These are phyloP conservation scores for Pluvianellus socialis DNA, from an alignment of 2,113 vertebrate species.

Conservation along the genomic window DNA sequence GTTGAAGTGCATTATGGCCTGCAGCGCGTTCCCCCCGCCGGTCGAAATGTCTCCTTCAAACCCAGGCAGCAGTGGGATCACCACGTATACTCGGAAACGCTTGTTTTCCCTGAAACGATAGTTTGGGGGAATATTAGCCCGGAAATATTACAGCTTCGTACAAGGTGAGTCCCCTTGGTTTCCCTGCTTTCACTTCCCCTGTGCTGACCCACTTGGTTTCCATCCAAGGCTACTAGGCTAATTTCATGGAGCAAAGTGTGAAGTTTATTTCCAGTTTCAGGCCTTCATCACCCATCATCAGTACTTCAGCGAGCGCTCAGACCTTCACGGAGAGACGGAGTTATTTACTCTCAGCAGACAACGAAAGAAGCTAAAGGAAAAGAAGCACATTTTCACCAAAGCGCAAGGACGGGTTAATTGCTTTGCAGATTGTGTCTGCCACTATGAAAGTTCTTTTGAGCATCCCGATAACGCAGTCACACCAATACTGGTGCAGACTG, in stretches of 20 bases:
- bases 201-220: accelerated
- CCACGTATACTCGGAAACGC: conserved; percentile 89
- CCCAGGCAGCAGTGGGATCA: conserved; percentile 92
- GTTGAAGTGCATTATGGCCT: conserved; percentile 98
- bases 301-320: neutral
- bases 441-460: neutral
- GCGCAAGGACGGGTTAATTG: neutral
- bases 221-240: neutral
- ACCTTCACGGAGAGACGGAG: neutral
- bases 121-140: neutral
- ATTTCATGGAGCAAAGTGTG: neutral
- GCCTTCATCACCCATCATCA: neutral
- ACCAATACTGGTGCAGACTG: neutral
- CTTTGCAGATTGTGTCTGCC: neutral
- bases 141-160: accelerated
- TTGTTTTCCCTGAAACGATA: conserved; percentile 77
- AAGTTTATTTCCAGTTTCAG: neutral
- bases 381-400: neutral
- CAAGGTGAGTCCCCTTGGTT: accelerated
- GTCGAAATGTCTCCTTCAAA: conserved; percentile 97
- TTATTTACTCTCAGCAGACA: neutral
- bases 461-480: neutral
- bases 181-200: accelerated
- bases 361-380: neutral
- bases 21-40: conserved; percentile 90